Conservation (phyloP, 2,888 invertebrate species). For the Tipula vernalis region DNA sequence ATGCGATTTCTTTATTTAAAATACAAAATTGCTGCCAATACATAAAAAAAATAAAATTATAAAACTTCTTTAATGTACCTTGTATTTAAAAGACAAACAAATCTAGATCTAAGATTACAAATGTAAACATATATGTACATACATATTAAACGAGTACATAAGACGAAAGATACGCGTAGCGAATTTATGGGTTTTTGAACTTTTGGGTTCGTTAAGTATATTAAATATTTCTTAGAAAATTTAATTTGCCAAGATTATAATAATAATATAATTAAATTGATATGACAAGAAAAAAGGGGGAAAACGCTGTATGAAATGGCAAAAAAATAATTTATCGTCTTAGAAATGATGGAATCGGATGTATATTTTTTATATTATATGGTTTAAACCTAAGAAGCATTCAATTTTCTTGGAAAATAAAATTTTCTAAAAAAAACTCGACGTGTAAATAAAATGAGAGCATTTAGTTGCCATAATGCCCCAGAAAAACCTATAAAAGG, state of each 20-base stretch:
- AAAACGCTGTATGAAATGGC: neutral
- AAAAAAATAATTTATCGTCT: neutral
- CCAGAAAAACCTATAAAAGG: too few species aligned
- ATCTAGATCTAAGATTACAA: neutral
- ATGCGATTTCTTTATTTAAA: too few species aligned
- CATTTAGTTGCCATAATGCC: too few species aligned
- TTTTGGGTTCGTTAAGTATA: neutral
- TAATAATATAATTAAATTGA: neutral
- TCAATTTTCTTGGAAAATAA: too few species aligned
- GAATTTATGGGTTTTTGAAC: neutral
- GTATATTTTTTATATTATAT: too few species aligned
- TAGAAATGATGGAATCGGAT: too few species aligned
- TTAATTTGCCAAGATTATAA: neutral
- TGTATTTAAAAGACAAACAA: neutral
- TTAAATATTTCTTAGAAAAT: neutral
- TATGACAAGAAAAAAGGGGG: neutral
- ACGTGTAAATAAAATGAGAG: too few species aligned
- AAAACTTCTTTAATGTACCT: neutral
- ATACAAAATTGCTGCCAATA: neutral
- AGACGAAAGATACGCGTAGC: neutral
- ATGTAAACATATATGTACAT: too few species aligned
- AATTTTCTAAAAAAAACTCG: too few species aligned
- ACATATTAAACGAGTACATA: neutral
- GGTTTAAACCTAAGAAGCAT: too few species aligned
- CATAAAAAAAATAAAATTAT: too few species aligned